phyloP scores from a whole-genome alignment of 2,797 vertebrate genomes.

The Epinephelus malabaricus region DNA sequence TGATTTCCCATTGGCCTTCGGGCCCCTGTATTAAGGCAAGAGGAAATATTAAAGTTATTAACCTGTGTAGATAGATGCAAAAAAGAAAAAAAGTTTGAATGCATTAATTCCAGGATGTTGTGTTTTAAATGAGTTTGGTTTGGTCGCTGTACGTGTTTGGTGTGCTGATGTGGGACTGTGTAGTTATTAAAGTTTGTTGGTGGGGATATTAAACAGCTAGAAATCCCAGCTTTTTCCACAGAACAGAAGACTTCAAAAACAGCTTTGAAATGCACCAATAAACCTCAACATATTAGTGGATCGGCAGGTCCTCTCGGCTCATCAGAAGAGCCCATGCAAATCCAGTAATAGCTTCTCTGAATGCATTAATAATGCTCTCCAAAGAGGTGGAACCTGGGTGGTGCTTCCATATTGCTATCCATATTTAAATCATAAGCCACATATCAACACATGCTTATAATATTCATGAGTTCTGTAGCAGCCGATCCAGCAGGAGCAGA shows the following conservation, averaged over 20 bases:
- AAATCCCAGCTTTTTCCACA: constrained; percentile 47
- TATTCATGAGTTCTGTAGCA: constrained; percentile 79
- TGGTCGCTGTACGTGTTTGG: constrained; percentile 30
- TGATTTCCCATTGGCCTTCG: constrained; percentile 65
- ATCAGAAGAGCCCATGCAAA: constrained; percentile 66
- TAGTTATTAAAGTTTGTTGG: constrained; percentile 62
- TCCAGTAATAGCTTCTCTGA: constrained; percentile 66
- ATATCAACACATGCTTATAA: constrained; percentile 74
- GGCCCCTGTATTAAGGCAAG: constrained; percentile 37
- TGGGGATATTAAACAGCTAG: constrained; percentile 49
- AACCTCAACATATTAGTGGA: constrained; percentile 53
- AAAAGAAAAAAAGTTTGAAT: constrained; percentile 7
- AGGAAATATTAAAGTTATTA: constrained; percentile 61
- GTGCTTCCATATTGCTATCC: constrained; percentile 74
- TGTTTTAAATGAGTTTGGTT: constrained; percentile 59
- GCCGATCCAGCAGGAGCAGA: constrained; percentile 52
- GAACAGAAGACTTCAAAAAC: constrained; percentile 61
- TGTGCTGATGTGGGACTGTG: constrained; percentile 42
- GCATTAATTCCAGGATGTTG: constrained; percentile 53
- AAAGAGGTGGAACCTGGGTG: constrained; percentile 68
- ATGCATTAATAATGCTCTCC: constrained; percentile 71
- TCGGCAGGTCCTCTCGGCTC: constrained; percentile 52
- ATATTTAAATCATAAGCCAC: constrained; percentile 78
- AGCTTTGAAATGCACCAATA: constrained; percentile 65
- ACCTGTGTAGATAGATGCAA: constrained; percentile 31